These are phyloP conservation scores for Cyaniris semiargus DNA, from an alignment of 2,888 invertebrate genomes.

Conservation along the genomic window DNA sequence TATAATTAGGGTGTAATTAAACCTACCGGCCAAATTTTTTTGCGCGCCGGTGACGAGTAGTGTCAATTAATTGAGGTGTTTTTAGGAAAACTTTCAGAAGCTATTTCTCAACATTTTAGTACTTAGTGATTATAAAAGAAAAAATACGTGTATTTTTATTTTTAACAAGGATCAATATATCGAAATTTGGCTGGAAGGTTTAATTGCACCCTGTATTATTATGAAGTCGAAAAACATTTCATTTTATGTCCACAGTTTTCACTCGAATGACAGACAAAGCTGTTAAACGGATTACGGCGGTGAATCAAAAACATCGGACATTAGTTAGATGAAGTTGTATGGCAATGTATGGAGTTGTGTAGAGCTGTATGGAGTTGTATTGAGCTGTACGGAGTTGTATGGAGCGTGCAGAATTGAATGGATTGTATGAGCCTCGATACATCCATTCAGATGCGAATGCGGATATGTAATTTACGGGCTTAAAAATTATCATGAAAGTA, in stretches of 20 bases:
- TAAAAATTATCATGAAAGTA: not conserved
- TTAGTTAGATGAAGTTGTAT: conserved; percentile 19
- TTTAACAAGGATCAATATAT: too few species aligned
- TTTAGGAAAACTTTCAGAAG: too few species aligned
- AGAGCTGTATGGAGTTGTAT: not conserved
- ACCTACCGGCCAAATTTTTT: too few species aligned
- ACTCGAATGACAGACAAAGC: not conserved
- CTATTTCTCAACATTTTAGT: too few species aligned
- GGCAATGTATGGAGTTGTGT: not conserved
- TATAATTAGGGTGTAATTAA: too few species aligned
- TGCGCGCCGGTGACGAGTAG: too few species aligned
- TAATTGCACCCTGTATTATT: too few species aligned
- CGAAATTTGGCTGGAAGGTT: too few species aligned
- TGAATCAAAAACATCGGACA: conserved; percentile 41
- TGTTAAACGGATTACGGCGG: conserved; percentile 42
- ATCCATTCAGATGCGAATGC: conserved; percentile 12
- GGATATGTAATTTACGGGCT: not conserved
- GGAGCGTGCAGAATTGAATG: not conserved
- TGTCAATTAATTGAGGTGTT: too few species aligned
- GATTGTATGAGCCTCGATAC: conserved; percentile 24
- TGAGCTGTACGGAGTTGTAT: not conserved
- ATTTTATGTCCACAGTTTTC: conserved; percentile 9
- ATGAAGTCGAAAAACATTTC: not conserved
- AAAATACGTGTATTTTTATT: too few species aligned
- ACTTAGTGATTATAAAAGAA: too few species aligned